Evolutionary conservation across 2,888 invertebrate species (phyloP), one percentile per base, ranked within the genome.

Genomic region (Heteromurus nitidus): DNA sequence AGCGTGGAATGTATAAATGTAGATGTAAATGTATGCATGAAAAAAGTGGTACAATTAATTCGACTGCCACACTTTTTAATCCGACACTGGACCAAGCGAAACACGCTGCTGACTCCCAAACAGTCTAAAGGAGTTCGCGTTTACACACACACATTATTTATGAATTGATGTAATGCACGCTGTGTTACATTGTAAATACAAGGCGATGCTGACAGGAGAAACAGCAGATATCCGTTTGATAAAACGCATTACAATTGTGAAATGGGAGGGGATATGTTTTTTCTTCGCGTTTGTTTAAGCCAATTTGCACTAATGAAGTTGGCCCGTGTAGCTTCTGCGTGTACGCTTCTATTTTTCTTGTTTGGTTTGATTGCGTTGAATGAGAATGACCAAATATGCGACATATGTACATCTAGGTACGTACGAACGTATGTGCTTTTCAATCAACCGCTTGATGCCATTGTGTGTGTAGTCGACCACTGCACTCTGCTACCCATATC

Each of bases 221-320:
- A 65, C 65, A 74, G 30, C 26, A 55, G 70, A 74, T 74, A 65
- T 55, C 18, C 64, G 53, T 74, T 55, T 65, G 65, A 74, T 74
- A 74, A 74, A 74, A 42, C n/a, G 26, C 53, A 74, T 65, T 64
- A 55, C 30, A 42, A 18, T 64, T 24, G 53, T 65, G 31, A 65
- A 74, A 65, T 74, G 53, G 65, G 74, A 74, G 74, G 64, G 50
- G 53, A 74, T 65, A 60, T 31, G 42, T 47, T 74, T 65, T 73
- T 50, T 28, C 36, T 18, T 73, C 13, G 24, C 16, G 55, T 24
- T 55, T 22, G 1, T 36, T 47, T 47, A 47, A 47, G 68, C 28
- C 24, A 72, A 72, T 72, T 72, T 36, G 42, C n/a, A 72, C 60
- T 72, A 72, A 72, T 72, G 72, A 72, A 60, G 60, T 20, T n/a